Percentiles rank a stretch among this genome's conserved stretches.
Conservation (phyloP, 2,888 invertebrate genomes). For the Drosophila demipolita region DNA sequence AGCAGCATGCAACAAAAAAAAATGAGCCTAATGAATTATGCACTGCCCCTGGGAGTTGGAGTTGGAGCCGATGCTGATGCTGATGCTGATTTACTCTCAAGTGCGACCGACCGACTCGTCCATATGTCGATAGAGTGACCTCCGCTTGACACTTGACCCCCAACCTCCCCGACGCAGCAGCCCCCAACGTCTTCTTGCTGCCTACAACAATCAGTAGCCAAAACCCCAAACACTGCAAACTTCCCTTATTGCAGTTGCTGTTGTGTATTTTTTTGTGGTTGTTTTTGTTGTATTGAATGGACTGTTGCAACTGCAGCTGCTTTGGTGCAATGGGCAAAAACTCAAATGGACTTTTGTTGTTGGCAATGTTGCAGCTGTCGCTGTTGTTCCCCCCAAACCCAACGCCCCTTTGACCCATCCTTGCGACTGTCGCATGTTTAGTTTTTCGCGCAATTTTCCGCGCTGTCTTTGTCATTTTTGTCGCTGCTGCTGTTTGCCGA, state of each 20-base stretch:
- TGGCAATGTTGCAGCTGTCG: constrained; percentile 65
- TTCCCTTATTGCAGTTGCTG: constrained; percentile 62
- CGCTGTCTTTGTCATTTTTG: constrained; percentile 72
- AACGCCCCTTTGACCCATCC: constrained; percentile 1
- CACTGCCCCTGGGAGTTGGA: constrained; percentile 24
- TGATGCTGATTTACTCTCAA: constrained; percentile 55
- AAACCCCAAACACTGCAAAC: constrained; percentile 12
- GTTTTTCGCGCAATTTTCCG: constrained; percentile 82
- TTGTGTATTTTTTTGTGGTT: constrained; percentile 25
- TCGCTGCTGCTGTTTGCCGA: constrained; percentile 26
- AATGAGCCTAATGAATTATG: constrained; percentile 65
- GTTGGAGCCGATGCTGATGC: constrained; percentile 36
- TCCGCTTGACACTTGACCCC: constrained; percentile 46
- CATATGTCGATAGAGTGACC: constrained; percentile 31
- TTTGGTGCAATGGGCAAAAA: constrained; percentile 66
- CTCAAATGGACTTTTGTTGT: constrained; percentile 70
- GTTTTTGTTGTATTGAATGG: constrained; percentile 38
- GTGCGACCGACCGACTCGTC: constrained; percentile 12
- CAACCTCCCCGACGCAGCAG: neutral
- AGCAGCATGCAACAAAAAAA: constrained; percentile 23
- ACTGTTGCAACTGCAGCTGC: constrained; percentile 56
- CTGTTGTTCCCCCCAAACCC: constrained; percentile 7
- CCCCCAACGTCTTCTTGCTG: constrained; percentile 8
- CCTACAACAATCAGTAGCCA: constrained; percentile 16
- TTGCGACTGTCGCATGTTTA: constrained; percentile 62